These are phyloP conservation scores for Drosophila murphyi DNA, from an alignment of 1,140 invertebrate species.

Conservation along the genomic window DNA sequence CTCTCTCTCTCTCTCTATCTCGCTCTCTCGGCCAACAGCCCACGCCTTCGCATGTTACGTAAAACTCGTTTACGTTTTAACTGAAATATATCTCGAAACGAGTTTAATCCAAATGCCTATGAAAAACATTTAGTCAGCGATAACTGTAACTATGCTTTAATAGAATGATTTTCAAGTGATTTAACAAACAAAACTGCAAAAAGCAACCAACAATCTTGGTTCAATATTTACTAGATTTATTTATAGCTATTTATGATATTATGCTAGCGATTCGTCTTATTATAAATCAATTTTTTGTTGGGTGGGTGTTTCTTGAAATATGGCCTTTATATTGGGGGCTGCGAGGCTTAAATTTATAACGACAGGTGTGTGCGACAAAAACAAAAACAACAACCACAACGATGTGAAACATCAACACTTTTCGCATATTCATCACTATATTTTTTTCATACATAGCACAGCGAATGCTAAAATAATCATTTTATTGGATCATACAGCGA, in stretches of 20 bases:
- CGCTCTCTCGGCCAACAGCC: too few species aligned
- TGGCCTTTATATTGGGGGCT: conserved; percentile 44
- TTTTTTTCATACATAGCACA: conserved; percentile 19
- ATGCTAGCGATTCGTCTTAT: conserved; percentile 13
- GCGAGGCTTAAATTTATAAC: conserved; percentile 63
- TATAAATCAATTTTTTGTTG: conserved; percentile 53
- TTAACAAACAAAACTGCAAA: background rate
- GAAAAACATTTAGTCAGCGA: conserved; percentile 31
- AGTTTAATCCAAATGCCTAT: conserved; percentile 51
- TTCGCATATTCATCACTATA: conserved; percentile 35
- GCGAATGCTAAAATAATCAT: conserved; percentile 16
- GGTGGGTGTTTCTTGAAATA: conserved; percentile 56
- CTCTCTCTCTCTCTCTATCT: too few species aligned
- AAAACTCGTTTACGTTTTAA: conserved; percentile 13
- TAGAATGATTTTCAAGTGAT: conserved; percentile 6
- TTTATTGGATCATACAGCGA: conserved; percentile 22
- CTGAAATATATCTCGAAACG: conserved; percentile 46
- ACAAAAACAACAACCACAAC: conserved; percentile 8
- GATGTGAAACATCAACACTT: conserved; percentile 15
- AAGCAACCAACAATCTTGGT: background rate
- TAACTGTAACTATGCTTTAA: conserved; percentile 14
- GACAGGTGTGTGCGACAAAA: conserved; percentile 59
- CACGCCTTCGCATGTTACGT: too few species aligned
- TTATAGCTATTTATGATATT: conserved; percentile 17
- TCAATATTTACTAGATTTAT: conserved; percentile 5